Base-by-base conservation (phyloP, 2,888 invertebrate species). In the Furcula furcula region DNA sequence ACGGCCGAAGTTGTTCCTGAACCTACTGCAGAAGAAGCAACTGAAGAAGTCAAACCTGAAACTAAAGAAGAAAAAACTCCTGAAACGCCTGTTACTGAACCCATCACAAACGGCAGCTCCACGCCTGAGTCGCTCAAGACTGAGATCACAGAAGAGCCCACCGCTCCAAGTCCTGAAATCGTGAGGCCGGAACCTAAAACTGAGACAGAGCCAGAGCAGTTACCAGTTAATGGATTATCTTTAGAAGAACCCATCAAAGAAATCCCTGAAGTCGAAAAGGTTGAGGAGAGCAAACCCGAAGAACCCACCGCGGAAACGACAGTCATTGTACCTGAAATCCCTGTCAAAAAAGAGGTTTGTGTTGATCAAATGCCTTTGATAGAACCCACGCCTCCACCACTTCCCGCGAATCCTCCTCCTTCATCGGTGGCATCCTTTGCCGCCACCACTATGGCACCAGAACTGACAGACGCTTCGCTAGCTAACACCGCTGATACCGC, bases 361-460 rank as follows among this genome's bases (percentile, higher is more conserved):
- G 88, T 83, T 80, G 78, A 81, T 71, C 77, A 76, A 80, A 74
- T 79, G 91, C 91, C 91, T 90, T 90, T 91, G 90, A 82, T 86
- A 82, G 91, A 92, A 77, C 86, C 91, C 80, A 76, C 90, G 74
- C 93, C 93, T 80, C 94, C 93, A 73, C 93, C 94, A 62, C 91
- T 94, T 72, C 94, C 94, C 57, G 91, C 92, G 73, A 92, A 92
- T 73, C 93, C 93, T 71, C 94, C 94, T 75, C 94, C 94, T 60
- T 93, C 93, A 68, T 93, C 93, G 83, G 92, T 93, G 86, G 92
- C 91, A 77, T 92, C 92, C 63, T 93, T 94, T 81, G 93, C 93
- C 77, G 92, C 91, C 71, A 91, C 91, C 71, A 92, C 92, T 49
- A 92, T 92, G 91, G 92, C 92, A 73, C 90, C 83, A 59, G 87